Evolutionary conservation across 2,797 vertebrate species (phyloP).

Genomic region (Gobio occitaniae): DNA sequence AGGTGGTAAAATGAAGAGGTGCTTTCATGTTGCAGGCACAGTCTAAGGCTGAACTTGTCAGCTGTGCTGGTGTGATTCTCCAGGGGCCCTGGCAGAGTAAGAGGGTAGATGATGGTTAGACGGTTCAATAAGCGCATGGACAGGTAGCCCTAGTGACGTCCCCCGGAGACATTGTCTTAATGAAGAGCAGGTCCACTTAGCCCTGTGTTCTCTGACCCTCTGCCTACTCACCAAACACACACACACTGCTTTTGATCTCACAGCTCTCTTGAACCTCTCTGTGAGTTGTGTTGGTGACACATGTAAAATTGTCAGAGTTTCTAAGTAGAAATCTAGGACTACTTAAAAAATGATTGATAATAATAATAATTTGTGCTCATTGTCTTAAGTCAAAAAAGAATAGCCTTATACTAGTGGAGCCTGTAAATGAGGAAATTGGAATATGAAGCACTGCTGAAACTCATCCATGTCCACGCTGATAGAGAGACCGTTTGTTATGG

Average conservation of each 20-base stretch:
- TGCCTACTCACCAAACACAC: conserved; percentile 73
- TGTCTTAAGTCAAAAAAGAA: neutral
- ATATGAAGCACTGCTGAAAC: neutral
- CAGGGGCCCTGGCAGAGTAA: conserved; percentile 80
- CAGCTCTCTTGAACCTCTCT: conserved; percentile 75
- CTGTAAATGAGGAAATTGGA: neutral
- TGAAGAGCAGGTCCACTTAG: conserved; percentile 96
- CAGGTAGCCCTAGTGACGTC: conserved; percentile 92
- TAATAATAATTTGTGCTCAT: neutral
- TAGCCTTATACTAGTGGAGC: neutral
- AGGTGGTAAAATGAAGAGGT: conserved; percentile 69
- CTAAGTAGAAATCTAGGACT: conserved; percentile 47
- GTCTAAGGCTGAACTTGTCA: conserved; percentile 83
- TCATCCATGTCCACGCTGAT: neutral
- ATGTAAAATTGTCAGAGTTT: conserved; percentile 26
- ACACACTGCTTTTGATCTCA: conserved; percentile 82
- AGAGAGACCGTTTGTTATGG: neutral
- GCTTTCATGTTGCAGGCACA: conserved; percentile 83
- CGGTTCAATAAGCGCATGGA: conserved; percentile 92
- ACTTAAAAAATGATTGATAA: conserved; percentile 60
- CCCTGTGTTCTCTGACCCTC: conserved; percentile 85
- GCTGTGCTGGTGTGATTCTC: conserved; percentile 79
- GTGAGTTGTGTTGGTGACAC: conserved; percentile 3
- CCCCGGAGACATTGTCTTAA: conserved; percentile 90
- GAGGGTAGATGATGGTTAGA: conserved; percentile 85